phyloP scores from a whole-genome alignment of 2,797 vertebrate species.

The Rhinella marina region DNA sequence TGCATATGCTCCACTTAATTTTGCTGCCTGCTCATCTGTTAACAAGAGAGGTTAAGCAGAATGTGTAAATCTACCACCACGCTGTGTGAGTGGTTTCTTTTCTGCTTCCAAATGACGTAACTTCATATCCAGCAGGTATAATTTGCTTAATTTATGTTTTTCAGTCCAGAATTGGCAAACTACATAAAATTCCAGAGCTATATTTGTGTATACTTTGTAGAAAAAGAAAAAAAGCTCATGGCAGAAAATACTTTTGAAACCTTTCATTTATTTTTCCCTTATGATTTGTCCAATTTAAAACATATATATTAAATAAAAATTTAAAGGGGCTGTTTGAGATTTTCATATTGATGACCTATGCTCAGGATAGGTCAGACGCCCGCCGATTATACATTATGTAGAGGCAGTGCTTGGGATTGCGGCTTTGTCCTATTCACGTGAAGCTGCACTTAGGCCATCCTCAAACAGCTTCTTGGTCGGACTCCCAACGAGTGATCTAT shows the following conservation, averaged over 20 bases:
- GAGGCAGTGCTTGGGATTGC: too few relatives aligned
- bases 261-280: not conserved
- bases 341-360: too few relatives aligned
- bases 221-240: not conserved
- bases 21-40: constrained; percentile 27
- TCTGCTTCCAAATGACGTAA: constrained; percentile 24
- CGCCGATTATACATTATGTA: too few relatives aligned
- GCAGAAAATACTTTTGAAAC: not conserved
- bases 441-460: too few relatives aligned
- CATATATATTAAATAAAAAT: not conserved
- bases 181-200: constrained; percentile 13
- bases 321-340: not conserved
- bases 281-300: not conserved
- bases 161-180: constrained; percentile 12
- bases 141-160: constrained; percentile 35
- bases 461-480: too few relatives aligned
- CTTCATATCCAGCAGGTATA: constrained; percentile 18
- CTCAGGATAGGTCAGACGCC: too few relatives aligned
- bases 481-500: too few relatives aligned
- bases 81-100: constrained; percentile 15
- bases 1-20: constrained; percentile 8
- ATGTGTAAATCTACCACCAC: constrained; percentile 11
- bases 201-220: not conserved
- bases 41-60: constrained; percentile 25
- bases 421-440: too few relatives aligned